Base-by-base conservation (phyloP, 2,113 vertebrate genomes). In the Micronisus gabar region DNA sequence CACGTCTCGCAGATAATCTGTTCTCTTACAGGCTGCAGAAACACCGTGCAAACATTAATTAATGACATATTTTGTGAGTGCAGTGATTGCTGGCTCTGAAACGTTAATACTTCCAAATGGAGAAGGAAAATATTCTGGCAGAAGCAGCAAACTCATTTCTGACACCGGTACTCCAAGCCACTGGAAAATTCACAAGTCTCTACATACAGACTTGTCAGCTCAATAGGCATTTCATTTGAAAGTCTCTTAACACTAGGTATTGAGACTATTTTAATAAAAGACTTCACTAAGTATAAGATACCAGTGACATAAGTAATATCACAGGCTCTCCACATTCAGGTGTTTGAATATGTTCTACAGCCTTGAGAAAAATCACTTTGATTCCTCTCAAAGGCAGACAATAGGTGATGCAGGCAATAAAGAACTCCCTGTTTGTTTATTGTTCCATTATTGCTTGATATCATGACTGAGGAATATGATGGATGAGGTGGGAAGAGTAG, bases 111-210 rank as follows among this genome's bases (percentile, higher is more conserved):
- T 88, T 94, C 34, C 45, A 81, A 95, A 75, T 5, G 43, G 34
- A 94, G 74, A 80, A 83, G 58, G 74, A 82, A 96, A 94, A 81
- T 48, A 11, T 70, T 81, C 94, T 96, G 95, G 78, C 91, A 97
- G 79, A 91, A 91, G 50, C 55, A 86, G 71, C 55, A 55, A 73
- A 32, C 27, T 87, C 9, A 16, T 85, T 92, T 91, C 84, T 88
- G 74, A 91, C 78, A 94, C 66, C 18, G 2, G 48, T 36, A 26
- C 27, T 85, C 50, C 19, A 38, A 53, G n/a, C 43, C 4, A 9
- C 87, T 86, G 81, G 84, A 84, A 95, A 96, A 90, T 43, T 62
- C 70, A 34, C 21, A 40, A 74, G 70, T 53, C 11, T 76, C 73
- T 73, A 11, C 76, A 45, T 12, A 62, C 34, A 93, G 70, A 43